Evolutionary conservation across 2,797 vertebrate species (phyloP), one percentile per base, ranked within the genome.

Genomic region (Sebastes kiyomatsui): DNA sequence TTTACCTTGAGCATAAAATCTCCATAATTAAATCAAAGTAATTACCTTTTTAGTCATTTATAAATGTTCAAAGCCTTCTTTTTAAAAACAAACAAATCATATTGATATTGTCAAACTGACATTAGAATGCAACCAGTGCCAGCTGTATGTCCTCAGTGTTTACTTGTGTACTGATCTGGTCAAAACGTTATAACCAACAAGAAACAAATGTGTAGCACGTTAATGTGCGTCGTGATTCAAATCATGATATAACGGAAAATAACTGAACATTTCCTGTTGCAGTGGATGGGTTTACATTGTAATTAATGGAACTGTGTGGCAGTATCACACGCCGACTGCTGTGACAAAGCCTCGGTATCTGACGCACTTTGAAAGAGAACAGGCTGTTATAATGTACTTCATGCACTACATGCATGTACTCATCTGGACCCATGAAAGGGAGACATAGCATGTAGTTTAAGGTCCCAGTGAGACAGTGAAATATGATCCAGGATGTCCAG

Each of bases 1-100:
- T 84, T 87, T 67, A 80, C 75, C 80, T 87, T 85, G 54, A 75
- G n/a, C 27, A 18, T 25, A 3, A 42, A 68, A 76, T 69, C 16
- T 13, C 64, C 14, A 1, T 32, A 62, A 33, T 20, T n/a, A 32
- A 12, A 61, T 32, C 18, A 1, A 3, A 64, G 69, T 76, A 71
- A 78, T 84, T 72, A 60, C 16, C 61, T 56, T 78, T 77, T 55
- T 2, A 58, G 68, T 58, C 32, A 55, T 72, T 68, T 22, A 35
- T 76, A 28, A 69, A 62, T 64, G n/a, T 71, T 70, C 8, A 1
- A 67, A 62, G 60, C 30, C 18, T 32, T 33, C 32, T 62, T 46
- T 18, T 46, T 46, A 4, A 46, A 46, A 4, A 62, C 3, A 62
- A 35, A 12, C 9, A 61, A 20, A 61, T 28, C 28, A 60, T 46